Percentiles rank a stretch among this genome's conserved stretches.
phyloP scores from a whole-genome alignment of 2,888 invertebrate species.

The Caprella mutica region DNA sequence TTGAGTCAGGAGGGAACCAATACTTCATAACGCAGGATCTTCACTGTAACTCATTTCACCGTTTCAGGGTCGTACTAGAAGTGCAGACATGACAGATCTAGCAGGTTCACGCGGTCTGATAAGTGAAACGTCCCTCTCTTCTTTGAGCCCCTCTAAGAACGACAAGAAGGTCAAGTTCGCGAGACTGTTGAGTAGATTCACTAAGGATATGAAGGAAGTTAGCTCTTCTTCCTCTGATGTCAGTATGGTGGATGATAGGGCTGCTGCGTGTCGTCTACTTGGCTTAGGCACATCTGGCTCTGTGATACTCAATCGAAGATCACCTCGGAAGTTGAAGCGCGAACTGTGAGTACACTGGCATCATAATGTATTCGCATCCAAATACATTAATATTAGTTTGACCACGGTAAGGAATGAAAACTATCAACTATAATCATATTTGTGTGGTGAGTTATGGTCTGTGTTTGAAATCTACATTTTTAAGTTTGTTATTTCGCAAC shows the following conservation, averaged over 20 bases:
- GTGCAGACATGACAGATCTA: slow-evolving; percentile 30
- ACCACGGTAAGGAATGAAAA: too few relatives aligned
- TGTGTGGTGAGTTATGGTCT: too few relatives aligned
- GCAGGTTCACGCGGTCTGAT: background rate
- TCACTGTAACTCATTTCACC: background rate
- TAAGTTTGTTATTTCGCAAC: too few relatives aligned
- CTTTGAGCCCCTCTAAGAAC: slow-evolving; percentile 9
- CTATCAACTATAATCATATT: too few relatives aligned
- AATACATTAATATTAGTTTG: too few relatives aligned
- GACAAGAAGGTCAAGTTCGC: slow-evolving; percentile 52
- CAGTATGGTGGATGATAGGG: slow-evolving; percentile 37
- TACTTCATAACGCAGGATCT: too few relatives aligned
- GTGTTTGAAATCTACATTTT: too few relatives aligned
- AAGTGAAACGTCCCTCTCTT: slow-evolving; percentile 25
- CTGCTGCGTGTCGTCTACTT: background rate
- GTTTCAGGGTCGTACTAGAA: slow-evolving; percentile 24
- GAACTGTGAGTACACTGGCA: background rate
- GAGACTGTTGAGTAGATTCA: slow-evolving; percentile 58
- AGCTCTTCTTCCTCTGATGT: slow-evolving; percentile 50
- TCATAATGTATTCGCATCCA: too few relatives aligned
- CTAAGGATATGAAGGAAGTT: slow-evolving; percentile 69
- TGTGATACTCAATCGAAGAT: background rate
- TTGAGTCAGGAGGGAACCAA: too few relatives aligned
- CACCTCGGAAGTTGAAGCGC: slow-evolving; percentile 8
- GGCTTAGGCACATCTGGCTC: background rate